A percentile compares a stretch with the other conserved stretches of the same genome.
These are phyloP conservation scores for Rousettus madagascariensis DNA, from an alignment of 2,797 vertebrate genomes.

Conservation along the genomic window DNA sequence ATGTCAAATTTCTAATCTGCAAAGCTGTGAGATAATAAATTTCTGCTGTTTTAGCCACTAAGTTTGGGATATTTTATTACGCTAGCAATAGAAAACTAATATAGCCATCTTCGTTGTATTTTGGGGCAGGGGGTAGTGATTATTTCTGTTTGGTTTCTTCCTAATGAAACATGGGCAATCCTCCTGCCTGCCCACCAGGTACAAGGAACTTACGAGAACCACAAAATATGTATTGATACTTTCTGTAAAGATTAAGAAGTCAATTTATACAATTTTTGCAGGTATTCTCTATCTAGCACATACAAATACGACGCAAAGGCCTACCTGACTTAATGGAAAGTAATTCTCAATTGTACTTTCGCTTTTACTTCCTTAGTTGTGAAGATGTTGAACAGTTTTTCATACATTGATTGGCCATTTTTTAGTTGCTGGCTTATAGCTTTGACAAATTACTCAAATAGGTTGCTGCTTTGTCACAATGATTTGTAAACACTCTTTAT, in stretches of 20 bases:
- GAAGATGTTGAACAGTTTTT: conserved; percentile 12
- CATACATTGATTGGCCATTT: not conserved
- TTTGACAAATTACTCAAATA: conserved; percentile 46
- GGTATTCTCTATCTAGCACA: not conserved
- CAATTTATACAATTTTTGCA: not conserved
- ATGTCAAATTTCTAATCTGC: not conserved
- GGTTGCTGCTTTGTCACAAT: not conserved
- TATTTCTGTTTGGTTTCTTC: not conserved
- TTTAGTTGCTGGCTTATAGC: not conserved
- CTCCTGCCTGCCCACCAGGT: not conserved
- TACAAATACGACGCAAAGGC: not conserved
- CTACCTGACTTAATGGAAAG: conserved; percentile 25
- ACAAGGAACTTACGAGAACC: not conserved
- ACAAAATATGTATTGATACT: not conserved
- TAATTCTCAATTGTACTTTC: not conserved
- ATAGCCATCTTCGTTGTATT: not conserved
- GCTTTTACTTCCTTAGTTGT: conserved; percentile 44
- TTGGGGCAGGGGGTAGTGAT: not conserved
- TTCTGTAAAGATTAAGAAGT: not conserved
- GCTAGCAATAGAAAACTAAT: not conserved
- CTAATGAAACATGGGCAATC: not conserved
- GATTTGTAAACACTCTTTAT: not conserved
- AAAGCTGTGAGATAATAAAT: not conserved
- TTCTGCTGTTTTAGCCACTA: not conserved
- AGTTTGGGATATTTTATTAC: not conserved